Conservation (phyloP, 2,113 vertebrate species). For the Centropristis striata region DNA sequence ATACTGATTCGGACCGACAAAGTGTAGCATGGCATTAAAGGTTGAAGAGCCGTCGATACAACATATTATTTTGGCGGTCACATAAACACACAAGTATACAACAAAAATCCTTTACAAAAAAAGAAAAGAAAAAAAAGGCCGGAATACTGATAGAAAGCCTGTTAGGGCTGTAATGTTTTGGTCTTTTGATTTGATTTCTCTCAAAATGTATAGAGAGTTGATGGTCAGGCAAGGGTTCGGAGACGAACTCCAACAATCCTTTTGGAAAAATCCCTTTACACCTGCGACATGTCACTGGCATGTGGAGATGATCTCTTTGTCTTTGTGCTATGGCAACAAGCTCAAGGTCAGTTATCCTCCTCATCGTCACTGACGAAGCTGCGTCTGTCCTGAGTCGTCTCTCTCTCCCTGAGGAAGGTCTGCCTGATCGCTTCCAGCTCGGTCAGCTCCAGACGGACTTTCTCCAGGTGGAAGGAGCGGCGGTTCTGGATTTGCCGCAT, state of each 20-base stretch:
- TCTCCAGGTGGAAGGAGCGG: slow-evolving; percentile 94
- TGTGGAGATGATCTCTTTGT: slow-evolving; percentile 12
- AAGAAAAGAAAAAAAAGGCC: slow-evolving; percentile 53
- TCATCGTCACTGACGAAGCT: slow-evolving; percentile 96
- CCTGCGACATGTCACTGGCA: not conserved
- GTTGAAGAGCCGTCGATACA: not conserved
- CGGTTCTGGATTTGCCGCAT: slow-evolving; percentile 96
- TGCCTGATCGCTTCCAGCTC: slow-evolving; percentile 97
- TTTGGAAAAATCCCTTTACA: slow-evolving; percentile 4
- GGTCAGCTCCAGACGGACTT: slow-evolving; percentile 94
- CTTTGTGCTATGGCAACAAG: slow-evolving; percentile 1
- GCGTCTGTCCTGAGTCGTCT: slow-evolving; percentile 89
- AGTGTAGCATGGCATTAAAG: slow-evolving; percentile 6
- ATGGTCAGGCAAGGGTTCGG: slow-evolving; percentile 36
- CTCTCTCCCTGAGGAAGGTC: slow-evolving; percentile 94
- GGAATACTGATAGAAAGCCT: slow-evolving; percentile 69
- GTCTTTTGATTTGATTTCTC: slow-evolving; percentile 27
- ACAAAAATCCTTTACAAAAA: slow-evolving; percentile 15
- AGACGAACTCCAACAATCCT: slow-evolving; percentile 27
- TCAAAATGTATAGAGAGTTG: not conserved
- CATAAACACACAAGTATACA: slow-evolving; percentile 20
- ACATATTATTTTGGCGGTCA: not conserved
- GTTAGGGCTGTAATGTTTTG: slow-evolving; percentile 25
- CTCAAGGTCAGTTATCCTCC: slow-evolving; percentile 86
- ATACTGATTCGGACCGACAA: slow-evolving; percentile 58